Percentiles rank a stretch among this genome's conserved stretches.
Conservation (phyloP, 92 coral and sea anemone species). For the Ricordea florida region DNA sequence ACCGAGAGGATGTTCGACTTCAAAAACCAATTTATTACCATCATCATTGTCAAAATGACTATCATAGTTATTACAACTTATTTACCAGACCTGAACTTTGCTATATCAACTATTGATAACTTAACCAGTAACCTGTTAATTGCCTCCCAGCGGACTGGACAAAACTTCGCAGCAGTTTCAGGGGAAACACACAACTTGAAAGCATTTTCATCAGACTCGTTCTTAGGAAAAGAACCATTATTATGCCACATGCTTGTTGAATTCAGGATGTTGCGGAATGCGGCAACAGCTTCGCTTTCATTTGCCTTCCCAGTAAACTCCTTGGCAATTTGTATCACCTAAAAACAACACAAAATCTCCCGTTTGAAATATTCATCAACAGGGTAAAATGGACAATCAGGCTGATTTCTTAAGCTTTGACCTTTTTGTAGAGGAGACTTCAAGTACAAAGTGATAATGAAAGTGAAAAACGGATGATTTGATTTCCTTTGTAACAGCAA, state of each 20-base stretch:
- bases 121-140: constrained; percentile 33
- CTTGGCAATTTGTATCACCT: constrained; percentile 83
- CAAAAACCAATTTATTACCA: too few relatives aligned
- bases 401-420: too few relatives aligned
- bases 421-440: too few relatives aligned
- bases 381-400: too few relatives aligned
- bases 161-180: constrained; percentile 66
- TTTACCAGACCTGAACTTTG: too few relatives aligned
- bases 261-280: constrained; percentile 65
- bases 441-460: too few relatives aligned
- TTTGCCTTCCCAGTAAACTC: constrained; percentile 57
- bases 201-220: constrained; percentile 84
- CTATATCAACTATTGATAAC: neutral
- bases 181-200: constrained; percentile 63
- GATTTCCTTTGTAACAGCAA: too few relatives aligned
- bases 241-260: constrained; percentile 75
- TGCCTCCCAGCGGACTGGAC: constrained; percentile 84
- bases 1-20: too few relatives aligned
- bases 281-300: constrained; percentile 61
- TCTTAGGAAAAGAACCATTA: constrained; percentile 78
- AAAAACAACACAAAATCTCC: neutral
- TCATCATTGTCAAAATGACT: too few relatives aligned
- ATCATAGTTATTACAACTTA: too few relatives aligned
- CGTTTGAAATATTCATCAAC: too few relatives aligned
- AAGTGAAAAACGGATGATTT: too few relatives aligned